Evolutionary conservation across 2,888 invertebrate genomes (phyloP).

Genomic region (Himalopsyche kuldschensis): DNA sequence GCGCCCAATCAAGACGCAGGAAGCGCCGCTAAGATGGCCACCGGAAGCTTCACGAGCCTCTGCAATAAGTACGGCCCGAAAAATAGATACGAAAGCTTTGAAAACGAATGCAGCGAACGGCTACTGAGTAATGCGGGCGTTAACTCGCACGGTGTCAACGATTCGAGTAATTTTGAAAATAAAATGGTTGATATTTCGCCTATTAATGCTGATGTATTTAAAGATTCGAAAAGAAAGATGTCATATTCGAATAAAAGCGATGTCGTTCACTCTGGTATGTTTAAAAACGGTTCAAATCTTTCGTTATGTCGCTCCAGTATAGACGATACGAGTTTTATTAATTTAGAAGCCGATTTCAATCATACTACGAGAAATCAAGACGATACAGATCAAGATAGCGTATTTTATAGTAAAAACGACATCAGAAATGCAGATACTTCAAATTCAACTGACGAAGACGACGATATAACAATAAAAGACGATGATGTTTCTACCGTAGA

Average conservation of each 20-base stretch:
- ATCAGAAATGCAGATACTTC: neutral
- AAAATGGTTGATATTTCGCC: constrained; percentile 55
- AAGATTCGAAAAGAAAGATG: constrained; percentile 25
- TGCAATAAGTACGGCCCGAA: constrained; percentile 53
- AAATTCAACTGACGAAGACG: constrained; percentile 4
- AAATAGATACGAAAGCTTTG: constrained; percentile 50
- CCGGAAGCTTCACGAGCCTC: constrained; percentile 47
- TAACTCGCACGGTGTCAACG: constrained; percentile 52
- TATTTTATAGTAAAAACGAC: neutral
- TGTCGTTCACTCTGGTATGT: neutral
- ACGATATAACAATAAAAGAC: constrained; percentile 22
- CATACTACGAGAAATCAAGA: neutral
- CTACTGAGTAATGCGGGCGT: constrained; percentile 43
- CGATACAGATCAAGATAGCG: neutral
- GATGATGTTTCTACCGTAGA: constrained; percentile 36
- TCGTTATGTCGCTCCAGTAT: constrained; percentile 16
- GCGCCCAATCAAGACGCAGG: constrained; percentile 47
- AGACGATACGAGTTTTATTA: constrained; percentile 17
- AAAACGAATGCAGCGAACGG: constrained; percentile 55
- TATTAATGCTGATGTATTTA: constrained; percentile 51
- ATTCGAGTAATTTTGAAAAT: constrained; percentile 48
- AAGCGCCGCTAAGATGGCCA: constrained; percentile 47
- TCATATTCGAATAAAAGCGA: constrained; percentile 5
- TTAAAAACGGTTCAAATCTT: constrained; percentile 24
- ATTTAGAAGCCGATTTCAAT: neutral